Conservation (phyloP, 1,140 invertebrate genomes). For the Ooceraea biroi region DNA sequence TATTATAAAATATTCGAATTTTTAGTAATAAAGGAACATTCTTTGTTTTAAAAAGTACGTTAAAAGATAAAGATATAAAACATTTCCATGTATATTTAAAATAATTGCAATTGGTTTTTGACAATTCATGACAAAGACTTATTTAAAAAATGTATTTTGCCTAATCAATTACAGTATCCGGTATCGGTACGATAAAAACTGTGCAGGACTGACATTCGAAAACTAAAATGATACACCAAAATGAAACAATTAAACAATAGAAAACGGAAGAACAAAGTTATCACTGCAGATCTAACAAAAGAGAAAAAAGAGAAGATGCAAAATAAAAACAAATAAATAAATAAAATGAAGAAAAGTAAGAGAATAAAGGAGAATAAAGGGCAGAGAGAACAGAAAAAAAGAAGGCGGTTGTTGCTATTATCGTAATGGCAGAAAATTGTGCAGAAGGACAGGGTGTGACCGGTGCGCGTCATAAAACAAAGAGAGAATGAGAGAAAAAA, state of each 20-base stretch:
- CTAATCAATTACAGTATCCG: conserved; percentile 19
- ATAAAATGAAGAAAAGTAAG: neutral
- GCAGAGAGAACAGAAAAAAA: conserved; percentile 2
- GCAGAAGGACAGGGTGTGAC: conserved; percentile 42
- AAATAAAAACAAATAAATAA: neutral
- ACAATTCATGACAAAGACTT: neutral
- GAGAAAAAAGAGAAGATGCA: neutral
- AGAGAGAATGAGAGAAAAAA: neutral
- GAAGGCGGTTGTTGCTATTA: conserved; percentile 48
- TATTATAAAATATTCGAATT: conserved; percentile 5
- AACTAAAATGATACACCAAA: conserved; percentile 5
- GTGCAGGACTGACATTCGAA: neutral
- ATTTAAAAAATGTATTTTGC: conserved; percentile 30
- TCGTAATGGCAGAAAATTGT: conserved; percentile 56
- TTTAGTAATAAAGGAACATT: neutral
- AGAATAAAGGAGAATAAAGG: neutral
- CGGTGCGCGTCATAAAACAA: conserved; percentile 13
- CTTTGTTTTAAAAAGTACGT: neutral
- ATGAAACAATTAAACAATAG: conserved; percentile 39
- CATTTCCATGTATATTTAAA: neutral
- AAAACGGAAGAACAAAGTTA: conserved; percentile 32
- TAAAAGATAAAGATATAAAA: conserved; percentile 13
- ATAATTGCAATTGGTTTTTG: conserved; percentile 15
- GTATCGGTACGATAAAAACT: conserved; percentile 9
- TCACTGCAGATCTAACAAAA: conserved; percentile 4